Evolutionary conservation across 2,113 vertebrate genomes (phyloP).

Genomic region (Hydropotes inermis): DNA sequence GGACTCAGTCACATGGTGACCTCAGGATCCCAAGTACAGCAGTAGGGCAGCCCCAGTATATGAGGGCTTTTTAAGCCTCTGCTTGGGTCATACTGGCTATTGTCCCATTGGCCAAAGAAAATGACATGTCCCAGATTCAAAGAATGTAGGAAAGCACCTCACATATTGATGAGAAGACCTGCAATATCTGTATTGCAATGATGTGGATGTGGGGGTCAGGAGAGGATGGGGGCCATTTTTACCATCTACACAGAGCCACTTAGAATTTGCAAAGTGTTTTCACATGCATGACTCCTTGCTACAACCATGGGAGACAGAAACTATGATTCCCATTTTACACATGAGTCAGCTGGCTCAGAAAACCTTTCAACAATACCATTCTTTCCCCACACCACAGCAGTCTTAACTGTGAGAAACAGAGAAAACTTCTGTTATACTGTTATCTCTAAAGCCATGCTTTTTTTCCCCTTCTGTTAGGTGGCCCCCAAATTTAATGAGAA

Average conservation of each 20-base stretch:
- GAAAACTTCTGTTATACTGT: not conserved
- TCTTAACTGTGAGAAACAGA: not conserved
- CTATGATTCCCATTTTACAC: not conserved
- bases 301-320: not conserved
- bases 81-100: not conserved
- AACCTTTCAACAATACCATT: not conserved
- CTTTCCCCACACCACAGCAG: not conserved
- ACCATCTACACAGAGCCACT: not conserved
- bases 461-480: not conserved
- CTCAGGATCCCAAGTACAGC: not conserved
- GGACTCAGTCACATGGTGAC: not conserved
- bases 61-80: not conserved
- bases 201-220: not conserved
- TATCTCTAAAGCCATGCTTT: not conserved
- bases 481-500: not conserved
- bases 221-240: not conserved
- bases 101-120: not conserved
- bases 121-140: not conserved
- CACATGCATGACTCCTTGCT: not conserved
- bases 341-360: not conserved
- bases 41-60: not conserved
- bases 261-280: slow-evolving; percentile 19
- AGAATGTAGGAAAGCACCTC: not conserved
- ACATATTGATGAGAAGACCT: not conserved
- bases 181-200: not conserved